phyloP scores from a whole-genome alignment of 2,797 vertebrate genomes.

The Hapalemur alaotrensis region DNA sequence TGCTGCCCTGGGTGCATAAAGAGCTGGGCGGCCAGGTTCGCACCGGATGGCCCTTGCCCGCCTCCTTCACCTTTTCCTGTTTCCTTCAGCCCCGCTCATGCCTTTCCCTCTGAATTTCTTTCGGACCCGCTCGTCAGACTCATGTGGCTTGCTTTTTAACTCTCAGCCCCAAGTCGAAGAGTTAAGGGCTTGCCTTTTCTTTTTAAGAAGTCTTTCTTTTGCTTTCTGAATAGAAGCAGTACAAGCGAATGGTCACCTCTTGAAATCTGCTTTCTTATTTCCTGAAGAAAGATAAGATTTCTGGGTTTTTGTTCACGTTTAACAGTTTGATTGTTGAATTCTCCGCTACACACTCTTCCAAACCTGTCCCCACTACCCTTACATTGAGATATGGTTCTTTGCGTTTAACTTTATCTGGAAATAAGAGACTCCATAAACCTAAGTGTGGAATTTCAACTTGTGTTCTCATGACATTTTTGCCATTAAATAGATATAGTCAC shows the following conservation, averaged over 20 bases:
- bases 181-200: slow-evolving; percentile 22
- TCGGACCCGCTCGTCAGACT: not conserved
- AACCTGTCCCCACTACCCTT: not conserved
- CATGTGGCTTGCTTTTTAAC: not conserved
- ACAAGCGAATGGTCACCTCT: not conserved
- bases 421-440: not conserved
- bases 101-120: not conserved
- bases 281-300: not conserved
- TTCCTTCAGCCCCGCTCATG: not conserved
- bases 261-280: not conserved
- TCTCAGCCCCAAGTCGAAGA: not conserved
- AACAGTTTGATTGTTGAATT: not conserved
- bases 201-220: slow-evolving; percentile 9
- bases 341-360: not conserved
- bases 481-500: not conserved
- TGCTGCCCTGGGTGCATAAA: slow-evolving; percentile 32
- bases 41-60: not conserved
- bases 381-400: not conserved
- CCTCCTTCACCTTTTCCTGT: slow-evolving; percentile 23
- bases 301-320: not conserved
- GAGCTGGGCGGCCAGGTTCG: slow-evolving; percentile 12
- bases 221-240: not conserved
- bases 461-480: not conserved
- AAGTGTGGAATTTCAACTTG: not conserved
- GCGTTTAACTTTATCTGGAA: slow-evolving; percentile 19